These are phyloP conservation scores for Manis pentadactyla DNA, from an alignment of 2,797 vertebrate genomes.

Conservation along the genomic window DNA sequence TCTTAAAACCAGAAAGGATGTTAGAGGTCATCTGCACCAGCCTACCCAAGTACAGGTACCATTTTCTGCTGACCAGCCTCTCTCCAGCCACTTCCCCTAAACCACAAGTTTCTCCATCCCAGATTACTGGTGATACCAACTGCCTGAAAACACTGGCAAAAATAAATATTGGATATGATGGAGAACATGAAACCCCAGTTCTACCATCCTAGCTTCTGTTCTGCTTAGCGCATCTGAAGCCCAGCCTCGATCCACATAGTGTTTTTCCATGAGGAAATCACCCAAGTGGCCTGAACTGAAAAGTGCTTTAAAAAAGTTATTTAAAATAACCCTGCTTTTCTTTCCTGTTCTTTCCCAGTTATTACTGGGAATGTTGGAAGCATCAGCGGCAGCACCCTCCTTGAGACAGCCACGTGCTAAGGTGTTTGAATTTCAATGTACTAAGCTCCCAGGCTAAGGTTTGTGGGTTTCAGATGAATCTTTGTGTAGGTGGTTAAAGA, in stretches of 20 bases:
- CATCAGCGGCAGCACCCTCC: not conserved
- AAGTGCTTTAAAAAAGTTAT: not conserved
- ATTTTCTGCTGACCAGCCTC: not conserved
- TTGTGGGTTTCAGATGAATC: not conserved
- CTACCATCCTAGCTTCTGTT: not conserved
- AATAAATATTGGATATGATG: fast-evolving
- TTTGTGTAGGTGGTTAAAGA: constrained; percentile 14
- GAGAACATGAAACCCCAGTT: not conserved
- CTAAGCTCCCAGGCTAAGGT: not conserved
- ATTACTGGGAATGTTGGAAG: not conserved
- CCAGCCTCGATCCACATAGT: not conserved
- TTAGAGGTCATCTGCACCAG: not conserved
- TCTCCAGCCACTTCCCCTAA: not conserved
- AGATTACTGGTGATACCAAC: not conserved
- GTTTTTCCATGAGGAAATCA: not conserved
- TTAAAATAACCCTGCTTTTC: constrained; percentile 16
- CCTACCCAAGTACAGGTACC: not conserved
- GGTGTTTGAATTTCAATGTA: not conserved
- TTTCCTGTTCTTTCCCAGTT: not conserved
- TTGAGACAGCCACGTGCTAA: not conserved
- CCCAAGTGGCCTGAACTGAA: not conserved
- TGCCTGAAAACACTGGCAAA: not conserved
- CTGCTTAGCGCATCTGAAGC: not conserved
- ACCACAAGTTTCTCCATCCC: not conserved
- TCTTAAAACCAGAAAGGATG: not conserved